Evolutionary conservation across 2,888 invertebrate species (phyloP).

Genomic region (Parochlus steinenii): DNA sequence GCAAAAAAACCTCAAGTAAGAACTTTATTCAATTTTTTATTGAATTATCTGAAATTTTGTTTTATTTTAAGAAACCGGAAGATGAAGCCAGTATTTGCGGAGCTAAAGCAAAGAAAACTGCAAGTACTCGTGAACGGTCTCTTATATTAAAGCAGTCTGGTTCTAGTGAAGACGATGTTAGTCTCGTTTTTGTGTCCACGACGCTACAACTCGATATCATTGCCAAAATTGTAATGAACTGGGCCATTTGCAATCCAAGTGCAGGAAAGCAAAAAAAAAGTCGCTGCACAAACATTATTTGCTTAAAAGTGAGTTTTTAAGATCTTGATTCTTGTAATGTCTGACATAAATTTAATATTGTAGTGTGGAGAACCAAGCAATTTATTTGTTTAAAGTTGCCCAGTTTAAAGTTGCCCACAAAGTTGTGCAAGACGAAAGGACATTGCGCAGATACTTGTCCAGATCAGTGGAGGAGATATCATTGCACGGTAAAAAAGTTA

Average conservation of each 20-base stretch:
- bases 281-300: conserved; percentile 50
- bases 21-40: too few relatives aligned
- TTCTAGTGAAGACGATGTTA: conserved; percentile 3
- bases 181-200: conserved; percentile 19
- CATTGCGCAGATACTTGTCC: conserved; percentile 47
- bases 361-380: conserved; percentile 50
- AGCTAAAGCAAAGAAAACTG: not conserved
- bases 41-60: too few relatives aligned
- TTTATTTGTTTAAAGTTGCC: conserved; percentile 40
- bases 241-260: conserved; percentile 44
- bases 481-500: conserved; percentile 41
- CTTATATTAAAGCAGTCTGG: conserved; percentile 1
- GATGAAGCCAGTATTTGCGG: conserved; percentile 7
- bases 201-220: conserved; percentile 22
- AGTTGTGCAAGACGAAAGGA: conserved; percentile 43
- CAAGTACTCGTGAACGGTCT: too few relatives aligned
- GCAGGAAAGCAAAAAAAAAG: conserved; percentile 38
- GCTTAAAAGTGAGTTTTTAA: conserved; percentile 41
- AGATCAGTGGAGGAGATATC: conserved; percentile 59
- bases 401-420: conserved; percentile 35
- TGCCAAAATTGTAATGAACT: conserved; percentile 46
- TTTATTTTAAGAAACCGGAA: too few relatives aligned
- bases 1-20: too few relatives aligned
- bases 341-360: conserved; percentile 19
- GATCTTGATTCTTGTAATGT: not conserved